A percentile compares a stretch with the other conserved stretches of the same genome.
Conservation (phyloP, 2,888 invertebrate species). For the Caenorhabditis japonica region DNA sequence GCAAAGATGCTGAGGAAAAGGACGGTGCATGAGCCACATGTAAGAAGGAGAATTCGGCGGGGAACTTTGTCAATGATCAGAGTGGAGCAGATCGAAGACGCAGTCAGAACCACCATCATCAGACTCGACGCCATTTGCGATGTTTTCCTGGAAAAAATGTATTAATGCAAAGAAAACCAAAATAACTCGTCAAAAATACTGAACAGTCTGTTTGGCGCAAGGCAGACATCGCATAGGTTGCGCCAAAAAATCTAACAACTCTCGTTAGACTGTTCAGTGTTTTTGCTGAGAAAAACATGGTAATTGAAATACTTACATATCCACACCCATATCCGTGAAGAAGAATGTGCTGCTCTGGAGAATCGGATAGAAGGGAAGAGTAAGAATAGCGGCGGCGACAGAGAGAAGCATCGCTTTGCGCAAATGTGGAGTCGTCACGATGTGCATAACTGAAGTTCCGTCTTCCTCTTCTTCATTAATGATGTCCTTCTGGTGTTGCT, state of each 20-base stretch:
- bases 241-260: no score
- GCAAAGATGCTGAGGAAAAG: slow-evolving; percentile 54
- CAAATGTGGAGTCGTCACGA: slow-evolving; percentile 63
- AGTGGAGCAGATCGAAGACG: slow-evolving; percentile 66
- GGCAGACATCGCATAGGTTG: no score
- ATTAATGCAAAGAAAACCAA: neutral
- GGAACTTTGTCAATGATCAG: slow-evolving; percentile 62
- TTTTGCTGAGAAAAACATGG: neutral
- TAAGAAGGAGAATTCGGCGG: slow-evolving; percentile 57
- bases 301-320: slow-evolving; percentile 49
- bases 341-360: slow-evolving; percentile 71
- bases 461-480: slow-evolving; percentile 8
- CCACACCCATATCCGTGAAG: slow-evolving; percentile 61
- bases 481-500: slow-evolving; percentile 42
- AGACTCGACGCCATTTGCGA: slow-evolving; percentile 69
- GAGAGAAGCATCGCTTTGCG: slow-evolving; percentile 67
- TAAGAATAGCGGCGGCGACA: slow-evolving; percentile 65
- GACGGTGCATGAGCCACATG: slow-evolving; percentile 43
- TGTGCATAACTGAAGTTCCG: slow-evolving; percentile 43
- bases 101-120: slow-evolving; percentile 68
- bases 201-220: no score
- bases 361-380: slow-evolving; percentile 74
- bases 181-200: no score
- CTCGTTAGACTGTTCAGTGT: no score
- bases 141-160: slow-evolving; percentile 53